Conservation (phyloP, 1,140 invertebrate genomes). For the Marisa cornuarietis region DNA sequence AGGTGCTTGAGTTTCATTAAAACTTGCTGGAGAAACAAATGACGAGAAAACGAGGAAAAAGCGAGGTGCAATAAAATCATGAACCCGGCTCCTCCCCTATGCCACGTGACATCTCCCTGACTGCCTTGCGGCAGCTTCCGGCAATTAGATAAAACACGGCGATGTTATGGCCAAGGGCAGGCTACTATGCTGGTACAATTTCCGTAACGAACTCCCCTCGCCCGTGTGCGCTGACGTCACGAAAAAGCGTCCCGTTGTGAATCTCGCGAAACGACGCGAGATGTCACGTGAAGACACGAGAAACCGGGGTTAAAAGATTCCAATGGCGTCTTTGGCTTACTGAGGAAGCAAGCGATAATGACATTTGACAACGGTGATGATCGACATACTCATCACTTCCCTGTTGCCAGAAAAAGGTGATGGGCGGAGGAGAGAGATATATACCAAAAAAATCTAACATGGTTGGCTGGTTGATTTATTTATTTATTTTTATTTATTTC, state of each 20-base stretch:
- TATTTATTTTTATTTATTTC: no score
- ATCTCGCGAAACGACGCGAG: no score
- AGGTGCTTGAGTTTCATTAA: constrained; percentile 11
- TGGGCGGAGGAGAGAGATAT: neutral
- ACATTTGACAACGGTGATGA: neutral
- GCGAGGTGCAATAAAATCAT: constrained; percentile 7
- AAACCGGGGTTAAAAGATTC: no score
- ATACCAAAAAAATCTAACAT: neutral
- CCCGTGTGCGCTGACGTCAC: no score
- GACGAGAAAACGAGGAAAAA: constrained; percentile 8
- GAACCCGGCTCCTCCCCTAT: neutral
- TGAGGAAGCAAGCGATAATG: neutral
- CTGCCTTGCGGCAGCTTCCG: neutral
- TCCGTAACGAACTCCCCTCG: neutral
- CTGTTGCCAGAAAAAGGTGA: neutral
- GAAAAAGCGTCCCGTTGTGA: no score
- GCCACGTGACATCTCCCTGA: neutral
- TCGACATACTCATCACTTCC: neutral
- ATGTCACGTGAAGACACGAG: no score
- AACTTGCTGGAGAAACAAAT: neutral
- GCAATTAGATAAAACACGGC: constrained; percentile 6
- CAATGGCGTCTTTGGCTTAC: neutral
- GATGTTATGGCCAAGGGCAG: neutral
- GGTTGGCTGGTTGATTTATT: no score
- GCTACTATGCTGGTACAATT: constrained; percentile 2